phyloP scores from a whole-genome alignment of 2,797 vertebrate species.

The Balearica regulorum region DNA sequence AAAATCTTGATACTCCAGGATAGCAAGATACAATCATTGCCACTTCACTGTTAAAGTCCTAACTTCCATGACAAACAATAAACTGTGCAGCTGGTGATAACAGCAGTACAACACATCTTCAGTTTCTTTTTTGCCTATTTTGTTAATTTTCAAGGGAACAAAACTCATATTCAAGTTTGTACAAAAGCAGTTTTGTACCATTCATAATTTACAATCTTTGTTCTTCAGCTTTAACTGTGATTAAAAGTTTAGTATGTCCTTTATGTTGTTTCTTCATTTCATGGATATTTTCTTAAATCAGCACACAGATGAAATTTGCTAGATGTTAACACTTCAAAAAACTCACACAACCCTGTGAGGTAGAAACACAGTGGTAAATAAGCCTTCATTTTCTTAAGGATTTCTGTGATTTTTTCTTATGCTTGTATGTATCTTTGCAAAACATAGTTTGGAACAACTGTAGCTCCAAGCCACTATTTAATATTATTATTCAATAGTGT shows the following conservation, averaged over 20 bases:
- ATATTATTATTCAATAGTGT: neutral
- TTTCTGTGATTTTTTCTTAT: neutral
- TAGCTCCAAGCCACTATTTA: neutral
- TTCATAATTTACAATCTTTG: neutral
- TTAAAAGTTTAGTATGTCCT: neutral
- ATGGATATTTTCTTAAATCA: neutral
- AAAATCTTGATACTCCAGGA: neutral
- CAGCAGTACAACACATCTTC: neutral
- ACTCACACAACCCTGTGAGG: neutral
- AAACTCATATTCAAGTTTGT: neutral
- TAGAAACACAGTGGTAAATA: neutral
- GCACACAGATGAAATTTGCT: neutral
- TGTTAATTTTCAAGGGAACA: neutral
- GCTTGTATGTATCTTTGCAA: neutral
- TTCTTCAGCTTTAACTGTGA: neutral
- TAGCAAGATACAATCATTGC: neutral
- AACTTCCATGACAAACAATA: neutral
- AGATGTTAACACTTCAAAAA: neutral
- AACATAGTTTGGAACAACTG: neutral
- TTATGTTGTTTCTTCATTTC: neutral
- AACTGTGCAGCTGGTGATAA: constrained; percentile 10
- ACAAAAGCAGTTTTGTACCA: neutral
- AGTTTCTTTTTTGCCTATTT: neutral
- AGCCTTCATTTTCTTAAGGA: neutral
- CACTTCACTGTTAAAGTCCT: neutral